Evolutionary conservation across 2,113 vertebrate species (phyloP), one percentile per base, ranked within the genome.

Genomic region (Tilapia sparmanii): DNA sequence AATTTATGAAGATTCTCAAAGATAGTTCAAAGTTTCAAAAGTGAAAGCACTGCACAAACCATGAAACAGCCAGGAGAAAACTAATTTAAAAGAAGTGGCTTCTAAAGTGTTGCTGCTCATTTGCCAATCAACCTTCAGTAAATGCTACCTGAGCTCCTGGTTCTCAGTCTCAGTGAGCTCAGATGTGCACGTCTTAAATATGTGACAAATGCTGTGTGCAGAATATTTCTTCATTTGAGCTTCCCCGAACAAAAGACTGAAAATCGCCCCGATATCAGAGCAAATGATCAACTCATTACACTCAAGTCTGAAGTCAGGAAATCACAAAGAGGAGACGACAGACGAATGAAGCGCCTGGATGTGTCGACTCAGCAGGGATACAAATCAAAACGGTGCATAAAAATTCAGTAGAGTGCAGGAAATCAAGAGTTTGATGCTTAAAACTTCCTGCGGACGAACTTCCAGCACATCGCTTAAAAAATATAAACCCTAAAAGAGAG

Each of bases 211-310:
- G 26, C 24, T 10, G 55, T 19, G 31, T 35, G 31, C 10, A 8
- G 33, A 68, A 22, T 1, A 68, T 13, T 68, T 22, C 63, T 9
- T 42, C 3, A 71, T 42, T 42, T 71, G 9, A 42, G n/a, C 5
- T 42, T 16, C 3, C 22, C 13, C 2, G 15, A 73, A 16, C 0
- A 73, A 16, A 42, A 42, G 38, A 71, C 19, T 22, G 33, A 38
- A 35, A 22, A 22, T 38, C 2, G 0, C 1, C 38, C 8, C 2
- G 1, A 2, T 42, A 71, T 42, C 66, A 68, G 7, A 71, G 35
- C 3, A 24, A 71, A 24, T 71, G 1, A 71, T 40, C 66, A 42
- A 71, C 35, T 6, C 66, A 9, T 71, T 42, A 71, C n/a, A 68
- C 63, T 68, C 18, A 50, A 8, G 47, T 50, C 52, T 22, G 19